Base-by-base conservation (phyloP, 2,113 vertebrate species). In the Chloropsis hardwickii region DNA sequence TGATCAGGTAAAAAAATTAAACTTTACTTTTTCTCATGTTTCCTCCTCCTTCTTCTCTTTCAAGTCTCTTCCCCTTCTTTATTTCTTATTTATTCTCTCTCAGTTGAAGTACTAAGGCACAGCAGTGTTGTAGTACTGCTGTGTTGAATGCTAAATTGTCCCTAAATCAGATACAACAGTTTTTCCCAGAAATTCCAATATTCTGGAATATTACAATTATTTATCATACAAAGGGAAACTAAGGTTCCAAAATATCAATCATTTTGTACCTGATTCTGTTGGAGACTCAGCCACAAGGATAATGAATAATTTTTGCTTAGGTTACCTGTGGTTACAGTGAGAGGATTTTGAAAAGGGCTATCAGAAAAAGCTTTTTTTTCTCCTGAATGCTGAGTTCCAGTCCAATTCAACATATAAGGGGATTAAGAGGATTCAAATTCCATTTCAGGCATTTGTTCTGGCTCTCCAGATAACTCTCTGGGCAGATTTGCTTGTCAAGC, bases 1-100 rank as follows among this genome's bases (percentile, higher is more conserved):
- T 44, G 99, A 99, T 56, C 98, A 99, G 98, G 99, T 99, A 98
- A 98, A 97, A 64, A 84, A 98, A 62, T 8, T 54, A 54, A 77
- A 74, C 23, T 95, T 93, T 81, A 17, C 54, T 95, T 92, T 92
- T 35, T 53, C 31, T 93, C 17, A 25, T 27, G 28, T 24, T 88
- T 72, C 62, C 44, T 81, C 35, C 35, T 85, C 31, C 54, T 84
- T 62, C 21, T n/a, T 44, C 14, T 23, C 31, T 53, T 79, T 91
- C 51, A 81, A 1, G 23, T 73, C 24, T 83, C 17, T 35, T 47
- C 40, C 35, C 16, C 14, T 47, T 74, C 27, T 64, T 25, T 45
- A 9, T 62, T 53, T 62, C 23, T 64, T 7, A 23, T 64, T 83
- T 83, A 45, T n/a, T 44, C 33, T 77, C 53, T 87, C 16, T 31